Base-by-base conservation (phyloP, 2,888 invertebrate genomes). In the Drosophila putrida region DNA sequence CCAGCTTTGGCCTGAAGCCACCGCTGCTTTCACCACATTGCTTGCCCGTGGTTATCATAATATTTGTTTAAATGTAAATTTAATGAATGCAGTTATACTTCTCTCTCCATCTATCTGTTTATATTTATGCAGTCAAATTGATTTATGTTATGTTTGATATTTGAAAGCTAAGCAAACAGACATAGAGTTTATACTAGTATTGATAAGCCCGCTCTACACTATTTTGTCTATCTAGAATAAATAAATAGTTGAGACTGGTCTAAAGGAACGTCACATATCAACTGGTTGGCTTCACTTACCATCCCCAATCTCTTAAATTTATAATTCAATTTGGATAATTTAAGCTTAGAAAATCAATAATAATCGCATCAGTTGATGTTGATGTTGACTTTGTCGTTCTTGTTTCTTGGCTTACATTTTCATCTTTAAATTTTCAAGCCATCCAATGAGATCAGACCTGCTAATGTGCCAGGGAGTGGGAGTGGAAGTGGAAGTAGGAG, bases 301-400 rank as follows among this genome's bases (percentile, higher is more conserved):
- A 11, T 27, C 58, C 64, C 2, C 20, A 20, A 20, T 20, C 20
- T 20, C 20, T 20, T 20, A 66, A 61, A 67, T 84, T 57, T 82
- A 87, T 80, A 80, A 82, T 83, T 82, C 72, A 85, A 87, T 83
- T 66, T 49, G 28, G 62, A 50, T 66, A 80, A 78, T 82, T 80
- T 83, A 15, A 62, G 68, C 53, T 49, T 31, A 35, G 46, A 74
- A 82, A 87, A 85, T 85, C 86, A 82, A 87, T 85, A 87, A 78
- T 82, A 82, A 85, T 85, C 80, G 70, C 75, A 86, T 80, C 73
- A 81, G 66, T 57, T 20, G 20, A 20, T n/a, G n/a, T n/a, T n/a
- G n/a, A 20, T 20, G 20, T 20, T 20, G 20, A 3, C 20, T 20
- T 41, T 41, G 51, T 43, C 6, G 15, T 13, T 39, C 39, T 31